phyloP scores from a whole-genome alignment of 2,797 vertebrate genomes.

The Pygocentrus nattereri region DNA sequence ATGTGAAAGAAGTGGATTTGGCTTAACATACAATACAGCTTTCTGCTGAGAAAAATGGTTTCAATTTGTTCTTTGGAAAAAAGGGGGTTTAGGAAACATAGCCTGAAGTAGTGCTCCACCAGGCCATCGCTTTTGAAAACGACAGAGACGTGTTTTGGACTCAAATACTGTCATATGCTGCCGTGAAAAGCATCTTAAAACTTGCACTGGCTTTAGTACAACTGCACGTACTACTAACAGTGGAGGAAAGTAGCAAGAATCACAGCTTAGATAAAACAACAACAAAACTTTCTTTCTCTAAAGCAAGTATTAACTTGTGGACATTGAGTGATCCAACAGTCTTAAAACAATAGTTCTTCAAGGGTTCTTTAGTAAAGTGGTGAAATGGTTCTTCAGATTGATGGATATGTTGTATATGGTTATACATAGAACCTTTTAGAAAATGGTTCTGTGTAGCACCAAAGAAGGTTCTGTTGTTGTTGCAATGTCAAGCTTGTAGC shows the following conservation, averaged over 20 bases:
- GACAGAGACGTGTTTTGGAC: neutral
- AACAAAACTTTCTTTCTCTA: too few relatives aligned
- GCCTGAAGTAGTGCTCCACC: neutral
- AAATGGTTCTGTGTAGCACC: too few relatives aligned
- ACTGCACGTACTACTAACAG: neutral
- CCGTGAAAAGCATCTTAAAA: neutral
- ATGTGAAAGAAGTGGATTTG: slow-evolving; percentile 1
- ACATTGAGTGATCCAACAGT: too few relatives aligned
- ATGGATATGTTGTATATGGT: too few relatives aligned
- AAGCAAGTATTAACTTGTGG: too few relatives aligned
- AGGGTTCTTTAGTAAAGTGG: too few relatives aligned
- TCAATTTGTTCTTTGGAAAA: slow-evolving; percentile 7
- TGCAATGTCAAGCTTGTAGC: too few relatives aligned
- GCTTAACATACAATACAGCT: neutral
- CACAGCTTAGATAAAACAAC: too few relatives aligned
- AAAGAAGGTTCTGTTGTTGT: too few relatives aligned
- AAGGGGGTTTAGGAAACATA: neutral
- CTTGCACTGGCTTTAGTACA: neutral
- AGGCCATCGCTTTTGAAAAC: neutral
- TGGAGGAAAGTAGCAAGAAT: neutral
- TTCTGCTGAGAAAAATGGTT: slow-evolving; percentile 14
- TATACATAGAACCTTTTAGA: too few relatives aligned
- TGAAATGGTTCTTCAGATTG: too few relatives aligned
- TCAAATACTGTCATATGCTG: neutral
- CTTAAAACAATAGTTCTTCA: too few relatives aligned